Percentiles rank a stretch among this genome's conserved stretches.
Conservation (phyloP, 2,797 vertebrate species). For the Coracias cyanogaster region DNA sequence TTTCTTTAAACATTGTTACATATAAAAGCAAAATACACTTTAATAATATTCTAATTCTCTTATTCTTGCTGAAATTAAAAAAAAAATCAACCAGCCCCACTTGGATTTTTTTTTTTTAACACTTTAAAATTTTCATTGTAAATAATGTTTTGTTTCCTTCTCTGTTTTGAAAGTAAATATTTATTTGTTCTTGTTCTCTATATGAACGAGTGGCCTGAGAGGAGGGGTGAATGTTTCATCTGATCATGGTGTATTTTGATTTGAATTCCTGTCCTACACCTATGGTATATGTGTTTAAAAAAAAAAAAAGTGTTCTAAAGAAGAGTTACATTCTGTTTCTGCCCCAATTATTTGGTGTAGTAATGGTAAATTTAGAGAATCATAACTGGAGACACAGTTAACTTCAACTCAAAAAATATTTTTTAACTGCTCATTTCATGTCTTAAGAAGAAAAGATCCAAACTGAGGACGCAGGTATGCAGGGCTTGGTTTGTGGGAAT, state of each 20-base stretch:
- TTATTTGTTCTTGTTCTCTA: neutral
- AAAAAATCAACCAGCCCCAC: neutral
- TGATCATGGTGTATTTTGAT: neutral
- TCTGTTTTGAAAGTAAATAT: neutral
- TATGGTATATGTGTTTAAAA: neutral
- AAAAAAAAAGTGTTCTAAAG: neutral
- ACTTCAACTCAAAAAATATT: neutral
- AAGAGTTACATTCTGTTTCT: neutral
- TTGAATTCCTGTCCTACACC: neutral
- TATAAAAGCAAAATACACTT: neutral
- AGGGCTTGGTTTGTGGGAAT: neutral
- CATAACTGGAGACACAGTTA: neutral
- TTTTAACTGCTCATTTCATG: neutral
- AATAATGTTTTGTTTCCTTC: neutral
- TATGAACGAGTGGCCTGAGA: neutral
- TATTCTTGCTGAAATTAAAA: neutral
- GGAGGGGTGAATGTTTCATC: neutral
- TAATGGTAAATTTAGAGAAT: neutral
- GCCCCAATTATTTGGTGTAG: neutral
- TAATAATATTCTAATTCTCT: neutral
- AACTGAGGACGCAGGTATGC: neutral
- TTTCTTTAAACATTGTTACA: rapidly evolving
- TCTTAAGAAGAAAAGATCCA: neutral
- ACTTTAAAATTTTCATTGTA: neutral
- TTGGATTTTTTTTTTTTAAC: neutral